Evolutionary conservation across 2,888 invertebrate genomes (phyloP).

Genomic region (Graphium colonna): DNA sequence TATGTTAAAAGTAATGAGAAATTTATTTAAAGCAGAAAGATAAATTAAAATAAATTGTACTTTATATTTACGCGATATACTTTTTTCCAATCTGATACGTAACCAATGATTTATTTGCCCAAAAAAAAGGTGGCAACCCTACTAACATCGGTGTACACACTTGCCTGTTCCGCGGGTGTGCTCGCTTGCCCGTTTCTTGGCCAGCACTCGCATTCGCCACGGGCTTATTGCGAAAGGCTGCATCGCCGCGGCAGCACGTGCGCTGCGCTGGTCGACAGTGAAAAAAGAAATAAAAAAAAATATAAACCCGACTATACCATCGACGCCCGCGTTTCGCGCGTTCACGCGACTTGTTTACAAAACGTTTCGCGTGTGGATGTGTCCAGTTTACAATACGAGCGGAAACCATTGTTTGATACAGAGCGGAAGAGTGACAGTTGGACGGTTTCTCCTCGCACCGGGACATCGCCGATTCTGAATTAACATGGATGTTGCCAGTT

Average conservation of each 20-base stretch:
- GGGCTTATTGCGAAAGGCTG: slow-evolving; percentile 53
- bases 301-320: slow-evolving; percentile 4
- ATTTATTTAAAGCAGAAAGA: no score
- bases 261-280: slow-evolving; percentile 39
- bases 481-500: slow-evolving; percentile 23
- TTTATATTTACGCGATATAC: no score
- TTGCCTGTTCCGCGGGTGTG: slow-evolving; percentile 11
- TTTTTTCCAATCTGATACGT: no score
- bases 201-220: slow-evolving; percentile 8
- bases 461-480: slow-evolving; percentile 40
- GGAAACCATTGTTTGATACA: slow-evolving; percentile 43
- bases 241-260: slow-evolving; percentile 60
- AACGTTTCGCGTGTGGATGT: slow-evolving; percentile 16
- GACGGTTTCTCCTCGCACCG: slow-evolving; percentile 43
- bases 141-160: slow-evolving; percentile 14
- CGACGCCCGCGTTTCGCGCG: slow-evolving; percentile 31
- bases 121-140: no score
- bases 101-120: no score
- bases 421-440: slow-evolving; percentile 42
- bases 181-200: slow-evolving; percentile 24
- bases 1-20: no score
- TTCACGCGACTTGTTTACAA: slow-evolving; percentile 31
- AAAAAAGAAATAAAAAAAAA: slow-evolving; percentile 34
- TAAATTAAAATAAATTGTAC: no score
- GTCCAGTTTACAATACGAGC: slow-evolving; percentile 27